Evolutionary conservation across 2,113 vertebrate species (phyloP).

Genomic region (Xiphophorus hellerii): DNA sequence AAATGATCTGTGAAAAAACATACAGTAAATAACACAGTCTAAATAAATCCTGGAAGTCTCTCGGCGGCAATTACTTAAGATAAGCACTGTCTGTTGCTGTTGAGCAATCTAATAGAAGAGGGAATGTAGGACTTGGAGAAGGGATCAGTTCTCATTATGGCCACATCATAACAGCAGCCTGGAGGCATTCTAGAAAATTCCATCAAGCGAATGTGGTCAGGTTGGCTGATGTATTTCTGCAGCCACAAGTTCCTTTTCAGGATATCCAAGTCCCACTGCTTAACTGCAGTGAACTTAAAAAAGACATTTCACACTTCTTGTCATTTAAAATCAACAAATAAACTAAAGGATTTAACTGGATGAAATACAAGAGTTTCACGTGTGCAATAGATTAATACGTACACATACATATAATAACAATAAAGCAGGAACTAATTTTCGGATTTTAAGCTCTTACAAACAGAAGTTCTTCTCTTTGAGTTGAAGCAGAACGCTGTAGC

Average conservation of each 20-base stretch:
- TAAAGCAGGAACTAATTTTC: too few relatives aligned
- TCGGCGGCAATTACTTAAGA: not conserved
- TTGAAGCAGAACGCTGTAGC: too few relatives aligned
- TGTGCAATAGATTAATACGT: too few relatives aligned
- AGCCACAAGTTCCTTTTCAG: not conserved
- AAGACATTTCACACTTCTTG: not conserved
- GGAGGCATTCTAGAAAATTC: not conserved
- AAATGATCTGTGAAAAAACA: not conserved
- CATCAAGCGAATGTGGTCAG: not conserved
- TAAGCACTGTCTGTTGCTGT: not conserved
- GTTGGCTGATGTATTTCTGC: not conserved
- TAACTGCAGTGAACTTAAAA: not conserved
- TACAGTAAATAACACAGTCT: not conserved
- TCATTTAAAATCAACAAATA: not conserved
- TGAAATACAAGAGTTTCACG: too few relatives aligned
- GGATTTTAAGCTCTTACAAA: too few relatives aligned
- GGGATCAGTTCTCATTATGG: constrained; percentile 6
- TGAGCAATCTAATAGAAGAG: not conserved
- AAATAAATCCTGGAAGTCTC: not conserved
- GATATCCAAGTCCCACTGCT: not conserved
- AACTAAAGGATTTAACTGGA: too few relatives aligned
- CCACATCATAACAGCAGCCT: not conserved
- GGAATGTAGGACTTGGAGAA: not conserved
- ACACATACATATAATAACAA: too few relatives aligned
- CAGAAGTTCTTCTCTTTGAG: too few relatives aligned